These are phyloP conservation scores for Leptogaster cylindrica DNA, from an alignment of 2,888 invertebrate species.

Conservation along the genomic window DNA sequence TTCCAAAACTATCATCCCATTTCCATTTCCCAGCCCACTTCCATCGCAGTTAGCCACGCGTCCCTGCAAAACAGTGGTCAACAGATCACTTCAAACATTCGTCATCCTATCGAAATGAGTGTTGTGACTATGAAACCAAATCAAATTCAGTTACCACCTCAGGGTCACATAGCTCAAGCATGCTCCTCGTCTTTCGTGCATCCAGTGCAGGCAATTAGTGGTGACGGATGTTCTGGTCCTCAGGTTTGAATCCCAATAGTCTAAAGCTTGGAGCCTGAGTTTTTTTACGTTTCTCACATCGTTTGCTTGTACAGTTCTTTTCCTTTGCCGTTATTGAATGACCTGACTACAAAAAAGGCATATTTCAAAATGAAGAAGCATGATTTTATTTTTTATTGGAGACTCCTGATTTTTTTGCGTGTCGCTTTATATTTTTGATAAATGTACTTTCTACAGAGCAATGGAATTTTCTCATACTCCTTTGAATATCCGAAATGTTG, in stretches of 20 bases:
- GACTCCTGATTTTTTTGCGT: no score
- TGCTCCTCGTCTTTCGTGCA: slow-evolving; percentile 43
- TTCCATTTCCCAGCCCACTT: slow-evolving; percentile 46
- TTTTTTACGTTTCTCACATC: not conserved
- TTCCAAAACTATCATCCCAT: slow-evolving; percentile 46
- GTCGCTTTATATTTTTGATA: no score
- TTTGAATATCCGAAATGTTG: no score
- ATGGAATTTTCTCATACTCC: no score
- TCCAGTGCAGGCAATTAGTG: slow-evolving; percentile 19
- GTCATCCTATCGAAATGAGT: slow-evolving; percentile 4
- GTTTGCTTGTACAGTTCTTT: slow-evolving; percentile 13
- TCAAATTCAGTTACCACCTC: slow-evolving; percentile 40
- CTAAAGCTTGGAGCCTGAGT: slow-evolving; percentile 1
- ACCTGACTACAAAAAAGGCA: no score
- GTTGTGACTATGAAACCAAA: slow-evolving; percentile 14
- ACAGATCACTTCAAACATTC: slow-evolving; percentile 7
- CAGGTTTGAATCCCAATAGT: slow-evolving; percentile 39
- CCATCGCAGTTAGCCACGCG: slow-evolving; percentile 41
- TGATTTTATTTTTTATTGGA: no score
- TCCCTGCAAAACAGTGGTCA: not conserved
- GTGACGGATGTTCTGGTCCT: slow-evolving; percentile 18
- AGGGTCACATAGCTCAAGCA: slow-evolving; percentile 41
- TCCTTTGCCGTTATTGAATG: not conserved
- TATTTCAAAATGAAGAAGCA: no score
- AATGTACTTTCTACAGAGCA: no score